These are phyloP conservation scores for Temnopleurus reevesii DNA, from an alignment of 53 echinoderm and acorn worm species.

Conservation along the genomic window DNA sequence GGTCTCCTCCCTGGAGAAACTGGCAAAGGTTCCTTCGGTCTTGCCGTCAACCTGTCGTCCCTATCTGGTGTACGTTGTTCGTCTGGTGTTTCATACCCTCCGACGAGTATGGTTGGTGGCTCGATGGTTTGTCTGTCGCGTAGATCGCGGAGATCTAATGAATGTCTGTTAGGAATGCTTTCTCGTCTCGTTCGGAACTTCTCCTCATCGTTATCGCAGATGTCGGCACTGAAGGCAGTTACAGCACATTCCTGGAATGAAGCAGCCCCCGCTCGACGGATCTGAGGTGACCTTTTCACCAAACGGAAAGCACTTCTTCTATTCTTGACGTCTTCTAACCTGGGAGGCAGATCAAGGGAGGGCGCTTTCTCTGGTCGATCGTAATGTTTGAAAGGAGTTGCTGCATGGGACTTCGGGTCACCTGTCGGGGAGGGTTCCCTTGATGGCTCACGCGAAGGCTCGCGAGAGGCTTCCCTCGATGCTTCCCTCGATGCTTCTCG, in stretches of 20 bases:
- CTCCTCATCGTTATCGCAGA: slow-evolving; percentile 37
- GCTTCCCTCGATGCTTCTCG: neutral
- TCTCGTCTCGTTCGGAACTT: slow-evolving; percentile 18
- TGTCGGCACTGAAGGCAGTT: slow-evolving; percentile 51
- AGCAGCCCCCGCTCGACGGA: slow-evolving; percentile 70
- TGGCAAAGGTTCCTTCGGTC: slow-evolving; percentile 24
- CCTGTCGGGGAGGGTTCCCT: slow-evolving; percentile 54
- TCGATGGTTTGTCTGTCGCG: slow-evolving; percentile 64
- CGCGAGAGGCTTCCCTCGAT: slow-evolving; percentile 30
- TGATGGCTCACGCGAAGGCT: slow-evolving; percentile 42
- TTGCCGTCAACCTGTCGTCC: slow-evolving; percentile 51
- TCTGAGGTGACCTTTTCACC: slow-evolving; percentile 79
- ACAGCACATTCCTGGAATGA: slow-evolving; percentile 42
- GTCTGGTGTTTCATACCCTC: slow-evolving; percentile 66
- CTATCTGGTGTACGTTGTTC: slow-evolving; percentile 60
- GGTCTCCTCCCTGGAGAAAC: slow-evolving; percentile 46
- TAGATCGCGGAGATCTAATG: slow-evolving; percentile 51
- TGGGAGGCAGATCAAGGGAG: slow-evolving; percentile 51
- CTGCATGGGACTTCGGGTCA: slow-evolving; percentile 22
- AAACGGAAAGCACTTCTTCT: slow-evolving; percentile 92
- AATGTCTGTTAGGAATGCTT: slow-evolving; percentile 45
- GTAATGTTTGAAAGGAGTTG: slow-evolving; percentile 47
- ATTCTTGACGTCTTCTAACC: slow-evolving; percentile 87
- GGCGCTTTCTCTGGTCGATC: slow-evolving; percentile 57
- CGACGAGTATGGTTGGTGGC: slow-evolving; percentile 67